phyloP scores from a whole-genome alignment of 2,113 vertebrate genomes.

The Phoenicopterus ruber region DNA sequence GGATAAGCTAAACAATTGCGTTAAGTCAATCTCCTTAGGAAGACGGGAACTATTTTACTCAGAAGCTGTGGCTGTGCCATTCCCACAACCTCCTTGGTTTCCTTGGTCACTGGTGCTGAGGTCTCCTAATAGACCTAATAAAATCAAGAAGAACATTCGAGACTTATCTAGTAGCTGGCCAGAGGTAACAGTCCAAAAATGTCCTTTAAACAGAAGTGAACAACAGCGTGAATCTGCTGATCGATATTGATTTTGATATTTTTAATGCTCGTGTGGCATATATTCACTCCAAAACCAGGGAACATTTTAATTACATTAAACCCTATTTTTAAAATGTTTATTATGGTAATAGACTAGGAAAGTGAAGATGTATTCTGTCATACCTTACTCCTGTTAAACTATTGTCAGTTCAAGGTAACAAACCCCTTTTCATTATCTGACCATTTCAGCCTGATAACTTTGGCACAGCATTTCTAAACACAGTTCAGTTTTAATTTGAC shows the following conservation, averaged over 20 bases:
- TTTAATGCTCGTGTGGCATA: not conserved
- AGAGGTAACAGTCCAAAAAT: not conserved
- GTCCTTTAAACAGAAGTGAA: not conserved
- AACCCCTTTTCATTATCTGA: not conserved
- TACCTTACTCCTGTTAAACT: not conserved
- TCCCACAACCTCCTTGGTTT: not conserved
- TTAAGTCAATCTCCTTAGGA: not conserved
- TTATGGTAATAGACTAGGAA: not conserved
- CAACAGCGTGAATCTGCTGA: not conserved
- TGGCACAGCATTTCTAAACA: not conserved
- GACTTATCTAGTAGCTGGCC: not conserved
- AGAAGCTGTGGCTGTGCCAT: not conserved
- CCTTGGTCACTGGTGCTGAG: not conserved
- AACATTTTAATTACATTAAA: not conserved
- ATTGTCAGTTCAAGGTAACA: not conserved
- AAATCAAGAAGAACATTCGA: not conserved
- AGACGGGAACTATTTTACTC: not conserved
- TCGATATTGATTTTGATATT: not conserved
- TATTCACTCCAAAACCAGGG: not conserved
- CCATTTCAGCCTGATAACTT: not conserved
- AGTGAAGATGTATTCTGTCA: not conserved
- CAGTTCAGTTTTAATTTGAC: fast-evolving
- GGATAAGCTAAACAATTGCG: not conserved
- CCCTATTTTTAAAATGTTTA: not conserved
- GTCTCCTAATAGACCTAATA: not conserved